These are phyloP conservation scores for Eleutherodactylus coqui DNA, from an alignment of 2,797 vertebrate genomes.

Conservation along the genomic window DNA sequence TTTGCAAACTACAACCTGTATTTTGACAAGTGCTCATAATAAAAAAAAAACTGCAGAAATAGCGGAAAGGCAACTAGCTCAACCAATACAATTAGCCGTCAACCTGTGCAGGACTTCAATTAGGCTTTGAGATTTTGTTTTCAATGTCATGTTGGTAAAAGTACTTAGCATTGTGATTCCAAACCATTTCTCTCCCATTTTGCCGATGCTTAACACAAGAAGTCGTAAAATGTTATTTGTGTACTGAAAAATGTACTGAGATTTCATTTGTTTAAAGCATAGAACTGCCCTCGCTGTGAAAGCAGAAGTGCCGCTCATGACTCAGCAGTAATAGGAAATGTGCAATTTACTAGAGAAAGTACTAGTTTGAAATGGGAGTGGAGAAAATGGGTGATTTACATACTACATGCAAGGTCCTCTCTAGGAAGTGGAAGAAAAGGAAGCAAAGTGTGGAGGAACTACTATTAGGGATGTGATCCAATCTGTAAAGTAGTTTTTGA, in stretches of 20 bases:
- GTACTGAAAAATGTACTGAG: not conserved
- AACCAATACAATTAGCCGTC: not conserved
- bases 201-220: not conserved
- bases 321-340: not conserved
- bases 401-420: not conserved
- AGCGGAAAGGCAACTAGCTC: not conserved
- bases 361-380: not conserved
- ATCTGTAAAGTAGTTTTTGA: too few species aligned
- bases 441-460: too few species aligned
- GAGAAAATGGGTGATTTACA: not conserved
- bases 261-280: not conserved
- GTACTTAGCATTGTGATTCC: not conserved
- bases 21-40: conserved; percentile 28
- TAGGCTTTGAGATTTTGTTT: conserved; percentile 13
- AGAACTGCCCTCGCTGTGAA: not conserved
- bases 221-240: conserved; percentile 2
- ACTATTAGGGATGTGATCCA: too few species aligned
- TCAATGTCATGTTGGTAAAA: conserved; percentile 4
- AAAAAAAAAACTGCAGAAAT: not conserved
- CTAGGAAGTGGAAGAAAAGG: too few species aligned
- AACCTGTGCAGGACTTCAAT: not conserved
- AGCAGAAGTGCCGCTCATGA: not conserved
- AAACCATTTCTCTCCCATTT: not conserved
- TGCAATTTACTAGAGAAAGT: not conserved
- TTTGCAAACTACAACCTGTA: conserved; percentile 23